phyloP scores from a whole-genome alignment of 2,888 invertebrate genomes.

The Megaustenia siamemsis region DNA sequence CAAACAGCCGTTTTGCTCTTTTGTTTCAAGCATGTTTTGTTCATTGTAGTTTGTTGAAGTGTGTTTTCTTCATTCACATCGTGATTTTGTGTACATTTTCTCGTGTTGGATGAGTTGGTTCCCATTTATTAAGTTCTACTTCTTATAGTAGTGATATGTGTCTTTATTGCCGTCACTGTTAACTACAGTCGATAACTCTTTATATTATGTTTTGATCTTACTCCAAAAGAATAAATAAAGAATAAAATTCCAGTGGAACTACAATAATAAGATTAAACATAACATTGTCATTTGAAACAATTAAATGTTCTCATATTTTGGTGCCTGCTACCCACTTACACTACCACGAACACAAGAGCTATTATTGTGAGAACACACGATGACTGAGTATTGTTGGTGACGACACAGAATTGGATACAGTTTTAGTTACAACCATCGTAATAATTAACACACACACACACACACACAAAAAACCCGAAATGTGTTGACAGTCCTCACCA shows the following conservation, averaged over 20 bases:
- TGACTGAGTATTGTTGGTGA: neutral
- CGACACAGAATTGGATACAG: constrained; percentile 20
- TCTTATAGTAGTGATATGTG: neutral
- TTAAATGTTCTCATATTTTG: neutral
- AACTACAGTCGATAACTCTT: neutral
- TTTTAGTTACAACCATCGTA: neutral
- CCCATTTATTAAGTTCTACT: no score
- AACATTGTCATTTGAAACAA: neutral
- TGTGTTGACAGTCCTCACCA: neutral
- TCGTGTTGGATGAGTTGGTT: neutral
- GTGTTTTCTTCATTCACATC: neutral
- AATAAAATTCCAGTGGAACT: neutral
- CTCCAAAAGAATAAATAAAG: neutral
- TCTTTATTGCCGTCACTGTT: neutral
- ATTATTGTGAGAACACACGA: neutral
- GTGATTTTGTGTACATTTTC: neutral
- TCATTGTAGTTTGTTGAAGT: neutral
- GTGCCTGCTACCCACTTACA: neutral
- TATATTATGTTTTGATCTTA: neutral
- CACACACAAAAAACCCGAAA: no score
- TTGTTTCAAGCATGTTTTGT: no score
- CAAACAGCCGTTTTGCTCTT: no score
- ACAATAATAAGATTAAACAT: neutral
- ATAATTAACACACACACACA: neutral
- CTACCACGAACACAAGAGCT: neutral